A percentile compares a stretch with the other conserved stretches of the same genome.
These are phyloP conservation scores for Darevskia nairensis DNA, from an alignment of 2,797 vertebrate species.

Conservation along the genomic window DNA sequence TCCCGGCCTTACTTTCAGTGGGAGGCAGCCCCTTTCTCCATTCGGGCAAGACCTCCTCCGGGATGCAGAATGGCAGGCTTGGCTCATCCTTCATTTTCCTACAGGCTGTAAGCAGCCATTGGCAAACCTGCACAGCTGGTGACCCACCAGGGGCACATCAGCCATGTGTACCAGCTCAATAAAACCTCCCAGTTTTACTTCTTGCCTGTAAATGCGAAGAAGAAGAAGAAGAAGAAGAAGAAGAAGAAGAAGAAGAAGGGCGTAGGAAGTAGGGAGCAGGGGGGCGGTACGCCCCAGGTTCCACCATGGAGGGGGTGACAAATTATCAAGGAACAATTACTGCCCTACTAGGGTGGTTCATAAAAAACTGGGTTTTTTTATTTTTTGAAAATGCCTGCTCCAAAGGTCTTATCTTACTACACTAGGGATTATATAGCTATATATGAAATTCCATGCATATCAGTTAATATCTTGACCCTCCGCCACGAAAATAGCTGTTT, in stretches of 20 bases:
- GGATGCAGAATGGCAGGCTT: slow-evolving; percentile 58
- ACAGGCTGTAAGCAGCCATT: slow-evolving; percentile 58
- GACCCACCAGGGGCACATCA: not conserved
- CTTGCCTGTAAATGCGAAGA: not conserved
- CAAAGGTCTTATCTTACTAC: too few species aligned
- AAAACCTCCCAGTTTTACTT: not conserved
- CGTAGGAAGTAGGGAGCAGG: too few species aligned
- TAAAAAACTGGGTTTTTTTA: too few species aligned
- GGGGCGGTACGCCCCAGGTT: too few species aligned
- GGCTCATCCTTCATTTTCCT: slow-evolving; percentile 78
- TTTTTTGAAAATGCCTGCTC: too few species aligned
- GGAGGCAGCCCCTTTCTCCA: slow-evolving; percentile 52
- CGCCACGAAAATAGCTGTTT: too few species aligned
- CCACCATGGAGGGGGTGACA: too few species aligned
- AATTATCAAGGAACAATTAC: too few species aligned
- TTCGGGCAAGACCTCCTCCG: slow-evolving; percentile 69
- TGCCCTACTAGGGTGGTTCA: too few species aligned
- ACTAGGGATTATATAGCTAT: too few species aligned
- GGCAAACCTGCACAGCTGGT: slow-evolving; percentile 2
- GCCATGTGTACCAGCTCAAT: not conserved
- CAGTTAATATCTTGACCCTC: too few species aligned
- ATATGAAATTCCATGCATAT: too few species aligned
- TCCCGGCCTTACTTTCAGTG: slow-evolving; percentile 56
- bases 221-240: not conserved
- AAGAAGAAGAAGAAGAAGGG: not conserved